phyloP scores from a whole-genome alignment of 2,113 vertebrate genomes.

The Atractosteus spatula region DNA sequence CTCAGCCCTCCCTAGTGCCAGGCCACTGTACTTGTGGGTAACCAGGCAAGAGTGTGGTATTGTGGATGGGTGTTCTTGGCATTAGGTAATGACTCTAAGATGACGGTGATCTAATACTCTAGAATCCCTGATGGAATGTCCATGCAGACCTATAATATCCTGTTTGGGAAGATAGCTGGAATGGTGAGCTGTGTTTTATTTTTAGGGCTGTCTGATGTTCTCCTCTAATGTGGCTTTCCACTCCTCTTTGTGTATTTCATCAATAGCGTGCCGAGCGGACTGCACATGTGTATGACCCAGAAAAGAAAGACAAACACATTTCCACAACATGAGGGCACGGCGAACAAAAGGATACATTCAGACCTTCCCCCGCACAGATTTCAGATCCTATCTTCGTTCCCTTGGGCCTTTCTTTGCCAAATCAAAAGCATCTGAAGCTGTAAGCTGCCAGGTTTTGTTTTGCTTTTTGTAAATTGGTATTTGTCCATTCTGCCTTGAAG shows the following conservation, averaged over 20 bases:
- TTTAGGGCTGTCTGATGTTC: neutral
- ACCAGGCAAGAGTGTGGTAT: neutral
- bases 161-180: neutral
- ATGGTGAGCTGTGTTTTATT: neutral
- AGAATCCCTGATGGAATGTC: no score
- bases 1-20: neutral
- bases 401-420: neutral
- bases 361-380: neutral
- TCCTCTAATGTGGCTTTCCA: no score
- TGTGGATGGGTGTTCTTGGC: neutral
- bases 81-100: no score
- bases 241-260: neutral
- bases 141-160: neutral
- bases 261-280: neutral
- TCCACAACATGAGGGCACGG: no score
- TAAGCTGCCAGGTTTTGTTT: neutral
- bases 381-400: neutral
- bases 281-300: neutral
- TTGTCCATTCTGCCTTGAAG: neutral
- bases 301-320: neutral
- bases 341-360: neutral
- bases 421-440: neutral
- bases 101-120: no score
- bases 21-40: neutral
- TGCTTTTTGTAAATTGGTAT: neutral